Evolutionary conservation across 2,888 invertebrate species (phyloP).

Genomic region (Galerucella calmariensis): DNA sequence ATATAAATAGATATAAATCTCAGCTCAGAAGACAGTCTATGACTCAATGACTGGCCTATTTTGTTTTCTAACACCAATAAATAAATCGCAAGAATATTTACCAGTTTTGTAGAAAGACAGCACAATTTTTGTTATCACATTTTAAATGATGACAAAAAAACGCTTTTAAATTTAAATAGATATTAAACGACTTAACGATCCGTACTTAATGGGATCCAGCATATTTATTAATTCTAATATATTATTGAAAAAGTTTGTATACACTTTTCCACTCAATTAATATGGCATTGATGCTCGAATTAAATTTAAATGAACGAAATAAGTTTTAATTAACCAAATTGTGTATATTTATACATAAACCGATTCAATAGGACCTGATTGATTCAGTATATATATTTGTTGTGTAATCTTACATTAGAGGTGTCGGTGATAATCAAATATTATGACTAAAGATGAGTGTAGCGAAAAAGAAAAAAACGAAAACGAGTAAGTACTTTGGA

Average conservation of each 20-base stretch:
- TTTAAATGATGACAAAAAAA: too few relatives aligned
- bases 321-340: background rate
- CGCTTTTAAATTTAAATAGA: too few relatives aligned
- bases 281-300: background rate
- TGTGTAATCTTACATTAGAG: background rate
- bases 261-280: background rate
- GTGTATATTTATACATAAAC: background rate
- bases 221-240: background rate
- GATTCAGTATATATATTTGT: background rate
- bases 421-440: background rate
- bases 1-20: too few relatives aligned
- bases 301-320: background rate
- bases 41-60: too few relatives aligned
- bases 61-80: too few relatives aligned
- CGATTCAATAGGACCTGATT: background rate
- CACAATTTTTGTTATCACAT: too few relatives aligned
- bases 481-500: background rate
- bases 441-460: background rate
- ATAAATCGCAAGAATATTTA: too few relatives aligned
- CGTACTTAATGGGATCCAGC: too few relatives aligned
- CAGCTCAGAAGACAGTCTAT: too few relatives aligned
- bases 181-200: too few relatives aligned
- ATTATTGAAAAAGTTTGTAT: background rate
- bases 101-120: too few relatives aligned
- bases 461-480: background rate